phyloP scores from a whole-genome alignment of 2,797 vertebrate species.

The Liasis olivaceus region DNA sequence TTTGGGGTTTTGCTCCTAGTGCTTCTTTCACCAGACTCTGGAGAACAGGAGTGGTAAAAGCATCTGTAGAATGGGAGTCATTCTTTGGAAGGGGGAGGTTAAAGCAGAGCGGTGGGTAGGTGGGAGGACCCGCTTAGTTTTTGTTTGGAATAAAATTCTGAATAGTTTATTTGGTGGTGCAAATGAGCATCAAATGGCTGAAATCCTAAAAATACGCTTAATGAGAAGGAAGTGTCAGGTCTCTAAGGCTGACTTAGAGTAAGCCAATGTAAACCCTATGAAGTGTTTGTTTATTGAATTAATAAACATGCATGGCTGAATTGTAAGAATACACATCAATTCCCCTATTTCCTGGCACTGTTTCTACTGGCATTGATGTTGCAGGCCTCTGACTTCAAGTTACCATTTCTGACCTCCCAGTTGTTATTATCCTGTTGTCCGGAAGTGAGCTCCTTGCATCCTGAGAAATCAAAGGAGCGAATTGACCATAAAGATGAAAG shows the following conservation, averaged over 20 bases:
- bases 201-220: background rate
- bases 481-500: background rate
- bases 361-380: background rate
- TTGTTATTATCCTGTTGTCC: background rate
- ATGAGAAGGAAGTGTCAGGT: background rate
- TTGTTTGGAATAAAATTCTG: background rate
- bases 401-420: background rate
- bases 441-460: background rate
- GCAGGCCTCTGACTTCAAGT: background rate
- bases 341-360: background rate
- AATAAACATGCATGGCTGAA: background rate
- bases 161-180: background rate
- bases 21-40: background rate
- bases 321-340: background rate
- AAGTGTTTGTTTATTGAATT: background rate
- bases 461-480: background rate
- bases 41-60: background rate
- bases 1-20: slow-evolving; percentile 7
- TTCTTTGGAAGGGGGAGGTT: background rate
- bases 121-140: background rate
- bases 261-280: background rate
- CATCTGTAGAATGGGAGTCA: slow-evolving; percentile 8
- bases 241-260: background rate
- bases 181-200: background rate
- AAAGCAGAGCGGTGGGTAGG: background rate